Evolutionary conservation across 2,888 invertebrate genomes (phyloP), one percentile per base, ranked within the genome.

Genomic region (Lutraria lutraria): DNA sequence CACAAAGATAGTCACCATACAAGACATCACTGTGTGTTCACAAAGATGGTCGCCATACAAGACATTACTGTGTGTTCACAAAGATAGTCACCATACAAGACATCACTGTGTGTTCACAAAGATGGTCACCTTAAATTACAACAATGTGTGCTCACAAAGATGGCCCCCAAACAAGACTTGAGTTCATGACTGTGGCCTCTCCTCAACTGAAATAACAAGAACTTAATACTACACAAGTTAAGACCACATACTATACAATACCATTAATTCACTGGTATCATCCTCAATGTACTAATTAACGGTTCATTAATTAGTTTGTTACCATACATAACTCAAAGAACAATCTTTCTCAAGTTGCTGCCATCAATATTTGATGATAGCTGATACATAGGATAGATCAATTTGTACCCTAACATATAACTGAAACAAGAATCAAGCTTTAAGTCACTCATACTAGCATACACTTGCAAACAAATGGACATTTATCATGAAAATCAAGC

Each of bases 301-400:
- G 25, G 25, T 25, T 68, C 63, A 68, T 68, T 68, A 68, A 68
- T 68, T 68, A 25, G n/a, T 68, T 68, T n/a, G 63, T 34, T 76
- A 76, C 29, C 31, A 34, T 31, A 76, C 29, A 31, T 0, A 34
- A 12, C 6, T 6, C 31, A 31, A 76, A 34, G 34, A 34, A 34
- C 31, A 19, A 31, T 34, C 34, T 31, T 34, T 76, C 34, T 31
- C 34, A 31, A 31, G 34, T 76, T 31, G 31, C 31, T 76, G 29
- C 76, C 31, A 76, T 76, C 76, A 76, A 76, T 76, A 76, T 15
- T 76, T 76, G 76, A 76, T 76, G 76, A 76, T 76, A 31, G 34
- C 0, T 16, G 31, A 34, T 76, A 76, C 29, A 76, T 76, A n/a
- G 16, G 34, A 76, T 34, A 25, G 16, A 31, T 34, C 31, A 76